Base-by-base conservation (phyloP, 2,113 vertebrate species). In the Cyrtonyx montezumae region DNA sequence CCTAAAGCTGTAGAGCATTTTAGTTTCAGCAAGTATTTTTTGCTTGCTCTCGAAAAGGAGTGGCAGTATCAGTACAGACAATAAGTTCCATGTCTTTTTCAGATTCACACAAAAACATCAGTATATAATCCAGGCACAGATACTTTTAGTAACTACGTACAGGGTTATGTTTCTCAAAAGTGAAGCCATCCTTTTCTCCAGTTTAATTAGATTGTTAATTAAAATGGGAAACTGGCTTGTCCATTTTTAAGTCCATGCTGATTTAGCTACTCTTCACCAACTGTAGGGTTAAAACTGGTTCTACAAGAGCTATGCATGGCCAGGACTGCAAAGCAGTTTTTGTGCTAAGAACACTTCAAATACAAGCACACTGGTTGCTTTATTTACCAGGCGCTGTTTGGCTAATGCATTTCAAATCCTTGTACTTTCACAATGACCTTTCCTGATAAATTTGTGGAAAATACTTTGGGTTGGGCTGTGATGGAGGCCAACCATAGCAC, bases 121-220 rank as follows among this genome's bases (percentile, higher is more conserved):
- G 15, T 49, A 25, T 49, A 25, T 36, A 70, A 76, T 76, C 43
- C 37, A 77, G 59, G 45, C 74, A 58, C 25, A 37, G 28, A 20
- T 84, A 36, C 55, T 86, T 32, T 75, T 86, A 70, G 32, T 58
- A 67, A 79, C 46, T 37, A 20, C 16, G 2, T 6, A n/a, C 25
- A 76, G 45, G 6, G 19, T 66, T 84, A 65, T 84, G 71, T 82
- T 82, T 40, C 15, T 79, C 45, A 32, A 28, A 82, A 82, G 21
- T 82, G 28, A 89, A 84, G 21, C 42, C 20, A 30, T 73, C 76
- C 83, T 48, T 23, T 68, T 79, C 22, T 62, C 16, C 28, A 26
- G 10, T 56, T 65, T 87, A 82, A 53, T 89, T 91, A 61, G 17
- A 46, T 59, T 69, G 48, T 81, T 93, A 89, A 73, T 92, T 94